phyloP scores from a whole-genome alignment of 2,888 invertebrate genomes.

The Xestia ashworthii region DNA sequence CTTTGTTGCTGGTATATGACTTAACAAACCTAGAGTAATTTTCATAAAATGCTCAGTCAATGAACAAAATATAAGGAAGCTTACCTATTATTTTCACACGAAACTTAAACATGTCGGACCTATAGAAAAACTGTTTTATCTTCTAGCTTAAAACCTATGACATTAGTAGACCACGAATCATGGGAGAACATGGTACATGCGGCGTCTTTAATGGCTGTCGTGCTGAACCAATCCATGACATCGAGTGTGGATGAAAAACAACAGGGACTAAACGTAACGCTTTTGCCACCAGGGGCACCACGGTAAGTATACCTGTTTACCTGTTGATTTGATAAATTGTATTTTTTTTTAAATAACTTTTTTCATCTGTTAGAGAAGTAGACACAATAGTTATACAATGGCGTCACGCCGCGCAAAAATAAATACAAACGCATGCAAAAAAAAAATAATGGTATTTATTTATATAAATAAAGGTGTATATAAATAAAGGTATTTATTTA shows the following conservation, averaged over 20 bases:
- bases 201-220: slow-evolving; percentile 81
- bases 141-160: slow-evolving; percentile 54
- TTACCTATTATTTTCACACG: neutral
- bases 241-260: slow-evolving; percentile 2
- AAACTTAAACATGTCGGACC: neutral
- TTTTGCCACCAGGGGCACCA: slow-evolving; percentile 17
- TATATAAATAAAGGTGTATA: no score
- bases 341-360: no score
- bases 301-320: slow-evolving; percentile 26
- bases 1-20: neutral
- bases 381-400: no score
- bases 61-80: neutral
- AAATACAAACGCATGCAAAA: no score
- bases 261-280: slow-evolving; percentile 16
- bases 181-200: slow-evolving; percentile 86
- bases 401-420: no score
- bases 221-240: slow-evolving; percentile 72
- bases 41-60: neutral
- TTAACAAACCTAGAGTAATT: neutral
- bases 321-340: neutral
- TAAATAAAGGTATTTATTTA: no score
- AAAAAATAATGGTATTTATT: no score
- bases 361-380: no score
- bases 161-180: slow-evolving; percentile 82
- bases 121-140: neutral